Evolutionary conservation across 1,140 invertebrate genomes (phyloP), one percentile per base, ranked within the genome.

Genomic region (Pectinophora gossypiella): DNA sequence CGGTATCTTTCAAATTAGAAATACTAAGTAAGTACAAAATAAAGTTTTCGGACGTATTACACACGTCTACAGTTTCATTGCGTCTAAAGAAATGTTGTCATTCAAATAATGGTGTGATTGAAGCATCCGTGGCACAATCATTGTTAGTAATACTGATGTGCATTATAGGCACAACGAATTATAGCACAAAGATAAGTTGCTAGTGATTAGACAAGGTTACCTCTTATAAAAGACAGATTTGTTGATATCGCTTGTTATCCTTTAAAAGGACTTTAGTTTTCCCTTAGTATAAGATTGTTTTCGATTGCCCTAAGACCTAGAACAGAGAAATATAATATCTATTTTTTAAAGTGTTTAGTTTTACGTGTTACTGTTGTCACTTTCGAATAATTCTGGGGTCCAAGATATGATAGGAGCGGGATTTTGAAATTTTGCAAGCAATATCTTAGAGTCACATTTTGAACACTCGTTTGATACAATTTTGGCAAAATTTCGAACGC

Each of bases 241-340:
- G 74, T 81, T 80, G 44, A 68, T 63, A 69, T 74, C 50, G 76
- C 76, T 82, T 84, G 82, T 85, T 85, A 85, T 85, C 82, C 82
- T 85, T 82, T 54, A 55, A 76, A 85, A 84, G 80, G 78, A 81
- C 9, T 84, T 82, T 63, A 63, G 67, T 81, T 85, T 67, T 6
- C 16, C 13, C 16, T 40, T 40, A 40, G 36, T 16, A 15, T 40
- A 77, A 80, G 72, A 63, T 72, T 76, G 62, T 72, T 79, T 75
- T 74, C 59, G 64, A 70, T 56, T 59, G 65, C 69, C 76, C 68
- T 79, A 67, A 72, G 59, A 67, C 48, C 54, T 77, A 85, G 70
- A 68, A 60, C 74, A 75, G 64, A 81, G 64, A 67, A 61, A 63
- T 36, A 6, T 38, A 15, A 55, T 61, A 73, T 55, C 68, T 81